Evolutionary conservation across 1,140 invertebrate genomes (phyloP).

Genomic region (Alviniconcha marisindica): DNA sequence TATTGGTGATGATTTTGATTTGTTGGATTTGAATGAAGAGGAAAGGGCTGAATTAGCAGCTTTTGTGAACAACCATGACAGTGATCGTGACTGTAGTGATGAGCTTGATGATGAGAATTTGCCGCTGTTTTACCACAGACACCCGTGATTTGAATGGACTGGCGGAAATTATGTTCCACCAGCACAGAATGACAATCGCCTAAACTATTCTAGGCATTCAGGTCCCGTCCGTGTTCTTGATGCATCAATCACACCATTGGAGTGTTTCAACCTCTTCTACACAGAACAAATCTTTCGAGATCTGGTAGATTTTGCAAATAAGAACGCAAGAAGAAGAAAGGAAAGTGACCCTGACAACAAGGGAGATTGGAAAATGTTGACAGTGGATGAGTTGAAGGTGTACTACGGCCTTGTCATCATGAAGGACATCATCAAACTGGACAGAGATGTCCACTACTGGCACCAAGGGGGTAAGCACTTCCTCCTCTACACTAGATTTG

Average conservation of each 20-base stretch:
- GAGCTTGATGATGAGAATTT: conserved; percentile 14
- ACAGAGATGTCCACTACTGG: conserved; percentile 46
- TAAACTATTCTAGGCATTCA: not conserved
- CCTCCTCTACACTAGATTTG: conserved; percentile 19
- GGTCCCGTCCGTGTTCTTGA: not conserved
- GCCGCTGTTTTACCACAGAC: not conserved
- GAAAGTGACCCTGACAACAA: conserved; percentile 21
- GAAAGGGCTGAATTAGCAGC: not conserved
- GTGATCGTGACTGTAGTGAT: not conserved
- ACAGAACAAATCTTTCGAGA: not conserved
- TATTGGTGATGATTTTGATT: conserved; percentile 1
- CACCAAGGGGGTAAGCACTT: not conserved
- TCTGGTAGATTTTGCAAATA: not conserved
- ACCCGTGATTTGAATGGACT: not conserved
- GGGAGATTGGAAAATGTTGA: conserved; percentile 36
- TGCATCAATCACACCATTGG: not conserved
- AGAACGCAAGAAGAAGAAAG: not conserved
- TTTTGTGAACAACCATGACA: not conserved
- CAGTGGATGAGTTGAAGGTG: conserved; percentile 37
- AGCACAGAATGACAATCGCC: not conserved
- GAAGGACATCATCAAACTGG: conserved; percentile 37
- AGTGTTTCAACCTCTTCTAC: not conserved
- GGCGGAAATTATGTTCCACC: not conserved
- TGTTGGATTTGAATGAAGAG: not conserved
- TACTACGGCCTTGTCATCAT: conserved; percentile 31